Evolutionary conservation across 53 echinoderm and acorn worm species (phyloP).

Genomic region (Crossaster papposus): DNA sequence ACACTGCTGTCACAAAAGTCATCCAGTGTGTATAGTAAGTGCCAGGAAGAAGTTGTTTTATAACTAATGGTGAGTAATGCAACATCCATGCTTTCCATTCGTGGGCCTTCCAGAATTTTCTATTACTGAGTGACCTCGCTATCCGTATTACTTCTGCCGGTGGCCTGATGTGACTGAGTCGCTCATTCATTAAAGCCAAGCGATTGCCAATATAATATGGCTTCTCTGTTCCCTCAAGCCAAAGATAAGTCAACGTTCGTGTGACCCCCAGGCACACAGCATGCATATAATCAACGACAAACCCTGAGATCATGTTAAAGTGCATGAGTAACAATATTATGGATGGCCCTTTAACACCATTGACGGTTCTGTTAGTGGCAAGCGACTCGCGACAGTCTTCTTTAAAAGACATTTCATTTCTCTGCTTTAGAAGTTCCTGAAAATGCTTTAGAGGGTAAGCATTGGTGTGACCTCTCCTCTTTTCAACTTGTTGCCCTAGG

Average conservation of each 20-base stretch:
- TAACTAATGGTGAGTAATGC: slow-evolving; percentile 16
- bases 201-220: slow-evolving; percentile 31
- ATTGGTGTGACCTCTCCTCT: too few relatives aligned
- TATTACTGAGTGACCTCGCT: slow-evolving; percentile 20
- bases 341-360: slow-evolving; percentile 49
- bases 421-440: too few relatives aligned
- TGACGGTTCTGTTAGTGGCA: background rate
- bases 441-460: too few relatives aligned
- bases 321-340: slow-evolving; percentile 11
- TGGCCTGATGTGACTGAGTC: background rate
- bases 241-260: slow-evolving; percentile 22
- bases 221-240: too few relatives aligned
- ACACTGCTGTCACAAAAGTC: slow-evolving; percentile 44
- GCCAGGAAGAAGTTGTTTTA: background rate
- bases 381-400: too few relatives aligned
- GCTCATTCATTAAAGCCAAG: background rate
- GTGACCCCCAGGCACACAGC: slow-evolving; percentile 52
- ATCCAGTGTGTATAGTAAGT: slow-evolving; percentile 39
- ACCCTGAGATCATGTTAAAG: slow-evolving; percentile 51
- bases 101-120: slow-evolving; percentile 59
- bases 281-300: slow-evolving; percentile 63
- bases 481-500: too few relatives aligned
- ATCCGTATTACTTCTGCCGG: slow-evolving; percentile 40
- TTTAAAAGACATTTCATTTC: too few relatives aligned
- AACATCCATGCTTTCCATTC: slow-evolving; percentile 47